phyloP scores from a whole-genome alignment of 2,888 invertebrate genomes.

The Hanleya hanleyi region DNA sequence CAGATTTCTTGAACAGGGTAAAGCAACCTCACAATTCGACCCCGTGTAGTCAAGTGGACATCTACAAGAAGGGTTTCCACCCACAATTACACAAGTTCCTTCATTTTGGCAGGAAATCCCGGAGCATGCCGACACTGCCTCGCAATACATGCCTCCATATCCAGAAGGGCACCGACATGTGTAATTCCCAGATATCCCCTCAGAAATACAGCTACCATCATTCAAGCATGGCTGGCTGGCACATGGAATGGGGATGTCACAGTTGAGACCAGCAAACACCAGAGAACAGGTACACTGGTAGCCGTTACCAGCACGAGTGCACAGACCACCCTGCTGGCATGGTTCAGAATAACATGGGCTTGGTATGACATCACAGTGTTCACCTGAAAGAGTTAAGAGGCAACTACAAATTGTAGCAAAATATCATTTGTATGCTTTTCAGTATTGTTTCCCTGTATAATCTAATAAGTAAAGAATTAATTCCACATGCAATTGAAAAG shows the following conservation, averaged over 20 bases:
- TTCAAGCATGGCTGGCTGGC: constrained; percentile 56
- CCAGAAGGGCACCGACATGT: constrained; percentile 30
- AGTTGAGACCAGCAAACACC: constrained; percentile 13
- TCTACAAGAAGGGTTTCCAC: constrained; percentile 28
- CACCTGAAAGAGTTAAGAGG: too few species aligned
- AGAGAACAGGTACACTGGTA: constrained; percentile 9
- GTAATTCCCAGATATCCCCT: constrained; percentile 12
- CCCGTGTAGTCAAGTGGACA: constrained; percentile 40
- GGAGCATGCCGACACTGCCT: constrained; percentile 13
- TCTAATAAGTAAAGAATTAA: too few species aligned
- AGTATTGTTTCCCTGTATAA: too few species aligned
- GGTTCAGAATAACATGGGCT: constrained; percentile 45
- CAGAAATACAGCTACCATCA: constrained; percentile 44
- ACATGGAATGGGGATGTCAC: constrained; percentile 37
- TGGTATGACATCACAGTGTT: constrained; percentile 32
- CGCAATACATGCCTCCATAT: constrained; percentile 28
- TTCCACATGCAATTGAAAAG: too few species aligned
- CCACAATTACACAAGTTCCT: constrained; percentile 26
- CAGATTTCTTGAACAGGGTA: constrained; percentile 43
- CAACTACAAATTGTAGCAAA: too few species aligned
- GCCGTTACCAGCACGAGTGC: constrained; percentile 28
- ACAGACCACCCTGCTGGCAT: constrained; percentile 47
- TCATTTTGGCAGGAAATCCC: constrained; percentile 21
- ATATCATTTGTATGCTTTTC: too few species aligned
- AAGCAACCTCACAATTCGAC: constrained; percentile 39